These are phyloP conservation scores for Gastrophysa polygoni DNA, from an alignment of 2,888 invertebrate species.

Conservation along the genomic window DNA sequence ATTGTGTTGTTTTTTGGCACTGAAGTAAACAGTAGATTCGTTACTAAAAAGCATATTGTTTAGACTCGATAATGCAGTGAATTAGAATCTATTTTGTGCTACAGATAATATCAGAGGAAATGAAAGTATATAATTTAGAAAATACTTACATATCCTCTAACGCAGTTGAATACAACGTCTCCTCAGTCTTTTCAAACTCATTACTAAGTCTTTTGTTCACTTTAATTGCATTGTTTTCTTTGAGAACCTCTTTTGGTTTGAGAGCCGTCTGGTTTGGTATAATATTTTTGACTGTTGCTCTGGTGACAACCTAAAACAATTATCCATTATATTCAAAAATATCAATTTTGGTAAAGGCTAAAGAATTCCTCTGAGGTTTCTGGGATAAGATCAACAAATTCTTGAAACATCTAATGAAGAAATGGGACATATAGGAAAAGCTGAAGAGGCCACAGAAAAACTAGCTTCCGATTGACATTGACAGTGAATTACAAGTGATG, in stretches of 20 bases:
- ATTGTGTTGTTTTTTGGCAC: conserved; percentile 41
- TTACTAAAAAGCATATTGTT: conserved; percentile 38
- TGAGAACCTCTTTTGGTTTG: conserved; percentile 52
- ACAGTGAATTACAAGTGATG: too few species aligned
- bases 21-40: conserved; percentile 45
- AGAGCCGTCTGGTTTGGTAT: conserved; percentile 51
- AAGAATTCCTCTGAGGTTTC: too few species aligned
- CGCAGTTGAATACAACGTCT: conserved; percentile 78
- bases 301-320: conserved; percentile 46
- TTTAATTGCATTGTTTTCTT: conserved; percentile 51
- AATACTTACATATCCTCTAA: conserved; percentile 72
- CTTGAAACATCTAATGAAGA: too few species aligned
- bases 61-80: not conserved
- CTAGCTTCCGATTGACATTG: too few species aligned
- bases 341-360: too few species aligned
- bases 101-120: too few species aligned
- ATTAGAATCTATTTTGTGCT: too few species aligned
- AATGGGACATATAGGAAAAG: too few species aligned
- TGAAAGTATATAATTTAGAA: too few species aligned
- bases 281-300: conserved; percentile 48
- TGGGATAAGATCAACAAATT: too few species aligned
- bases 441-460: too few species aligned
- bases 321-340: not conserved
- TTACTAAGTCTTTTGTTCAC: conserved; percentile 67
- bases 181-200: conserved; percentile 75